A percentile compares a stretch with the other conserved stretches of the same genome.
Evolutionary conservation across 2,113 vertebrate species (phyloP).

Genomic region (Scortum barcoo): DNA sequence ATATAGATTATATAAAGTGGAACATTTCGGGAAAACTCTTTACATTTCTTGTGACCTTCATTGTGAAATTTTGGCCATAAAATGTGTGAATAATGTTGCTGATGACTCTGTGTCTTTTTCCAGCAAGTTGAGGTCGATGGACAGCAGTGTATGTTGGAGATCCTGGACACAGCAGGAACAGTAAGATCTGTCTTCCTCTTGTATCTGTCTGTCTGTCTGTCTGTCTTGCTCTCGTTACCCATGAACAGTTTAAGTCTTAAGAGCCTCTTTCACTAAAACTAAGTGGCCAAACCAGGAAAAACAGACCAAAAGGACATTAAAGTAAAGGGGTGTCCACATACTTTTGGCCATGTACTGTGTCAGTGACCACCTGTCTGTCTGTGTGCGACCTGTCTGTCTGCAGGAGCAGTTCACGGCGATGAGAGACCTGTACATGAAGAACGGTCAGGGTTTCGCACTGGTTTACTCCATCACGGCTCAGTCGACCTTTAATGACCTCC

Average conservation of each 20-base stretch:
- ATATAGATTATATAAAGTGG: not conserved
- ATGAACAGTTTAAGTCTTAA: not conserved
- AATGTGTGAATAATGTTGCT: not conserved
- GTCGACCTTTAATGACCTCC: conserved; percentile 81
- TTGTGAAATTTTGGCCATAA: not conserved
- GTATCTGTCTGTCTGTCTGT: not conserved
- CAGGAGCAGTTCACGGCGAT: conserved; percentile 83
- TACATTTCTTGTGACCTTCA: not conserved
- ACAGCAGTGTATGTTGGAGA: conserved; percentile 81
- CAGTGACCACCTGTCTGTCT: conserved; percentile 27
- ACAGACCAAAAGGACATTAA: not conserved
- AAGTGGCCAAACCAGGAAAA: not conserved
- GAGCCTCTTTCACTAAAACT: not conserved
- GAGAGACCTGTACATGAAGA: conserved; percentile 83
- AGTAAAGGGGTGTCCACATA: not conserved
- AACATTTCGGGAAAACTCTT: not conserved
- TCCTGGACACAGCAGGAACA: conserved; percentile 79
- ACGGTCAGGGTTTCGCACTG: conserved; percentile 82
- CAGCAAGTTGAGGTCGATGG: conserved; percentile 82
- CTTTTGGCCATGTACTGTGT: not conserved
- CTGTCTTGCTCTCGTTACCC: not conserved
- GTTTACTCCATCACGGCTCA: conserved; percentile 82
- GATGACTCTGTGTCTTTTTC: not conserved
- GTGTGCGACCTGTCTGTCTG: not conserved
- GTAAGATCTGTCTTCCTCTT: conserved; percentile 55